phyloP scores from a whole-genome alignment of 2,797 vertebrate genomes.

The Eutrigla gurnardus region DNA sequence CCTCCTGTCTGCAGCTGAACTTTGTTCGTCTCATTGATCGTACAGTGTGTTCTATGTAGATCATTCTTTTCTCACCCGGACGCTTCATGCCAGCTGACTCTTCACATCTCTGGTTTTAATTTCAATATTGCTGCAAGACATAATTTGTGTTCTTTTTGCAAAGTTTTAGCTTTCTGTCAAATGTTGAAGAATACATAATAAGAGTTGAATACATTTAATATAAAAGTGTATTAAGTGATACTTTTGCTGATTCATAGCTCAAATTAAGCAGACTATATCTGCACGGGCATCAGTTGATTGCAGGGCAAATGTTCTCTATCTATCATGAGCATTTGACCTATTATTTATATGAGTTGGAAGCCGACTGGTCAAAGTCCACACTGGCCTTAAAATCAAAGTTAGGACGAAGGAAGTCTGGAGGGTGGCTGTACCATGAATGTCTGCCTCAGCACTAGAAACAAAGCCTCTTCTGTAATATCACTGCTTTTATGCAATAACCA shows the following conservation, averaged over 20 bases:
- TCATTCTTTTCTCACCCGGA: conserved; percentile 17
- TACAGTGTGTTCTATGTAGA: conserved; percentile 21
- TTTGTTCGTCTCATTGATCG: conserved; percentile 61
- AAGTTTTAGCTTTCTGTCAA: background rate
- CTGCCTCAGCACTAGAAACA: conserved; percentile 1
- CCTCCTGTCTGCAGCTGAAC: conserved; percentile 42
- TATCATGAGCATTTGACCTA: background rate
- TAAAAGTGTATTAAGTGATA: background rate
- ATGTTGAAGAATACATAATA: no score
- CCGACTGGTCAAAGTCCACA: conserved; percentile 47
- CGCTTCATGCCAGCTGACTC: background rate
- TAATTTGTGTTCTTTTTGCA: background rate
- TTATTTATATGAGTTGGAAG: conserved; percentile 54
- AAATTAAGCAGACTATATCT: background rate
- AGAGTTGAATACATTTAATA: background rate
- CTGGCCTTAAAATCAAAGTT: conserved; percentile 1
- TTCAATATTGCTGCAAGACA: background rate
- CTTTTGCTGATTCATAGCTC: background rate
- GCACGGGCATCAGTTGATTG: background rate
- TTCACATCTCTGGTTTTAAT: background rate
- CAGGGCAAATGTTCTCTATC: background rate
- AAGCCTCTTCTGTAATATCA: conserved; percentile 5
- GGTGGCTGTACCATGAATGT: conserved; percentile 6
- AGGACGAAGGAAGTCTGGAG: conserved; percentile 7
- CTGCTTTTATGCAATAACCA: background rate